Evolutionary conservation across 1,140 invertebrate genomes (phyloP), one percentile per base, ranked within the genome.

Genomic region (Lepidurus packardi): DNA sequence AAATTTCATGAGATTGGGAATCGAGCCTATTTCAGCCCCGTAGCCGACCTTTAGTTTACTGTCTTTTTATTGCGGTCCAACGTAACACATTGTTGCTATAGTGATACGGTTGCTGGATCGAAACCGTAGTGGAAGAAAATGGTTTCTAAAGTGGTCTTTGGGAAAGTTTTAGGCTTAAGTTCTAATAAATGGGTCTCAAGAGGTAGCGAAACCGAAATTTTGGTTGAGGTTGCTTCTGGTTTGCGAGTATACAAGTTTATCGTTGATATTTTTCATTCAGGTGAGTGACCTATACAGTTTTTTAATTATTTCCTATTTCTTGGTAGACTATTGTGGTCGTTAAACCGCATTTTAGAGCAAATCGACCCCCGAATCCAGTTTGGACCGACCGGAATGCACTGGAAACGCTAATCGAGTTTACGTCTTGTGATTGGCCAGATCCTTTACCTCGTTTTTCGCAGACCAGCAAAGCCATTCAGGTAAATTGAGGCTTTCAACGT

Each of bases 1-100:
- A 73, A 74, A 74, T 75, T 78, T 74, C 34, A 78, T 47, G 78
- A 75, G 73, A 78, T 65, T 65, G 8, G 53, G 53, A 65, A 65
- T 65, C 53, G 53, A n/a, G 53, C 53, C 53, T n/a, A 9, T 65
- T n/a, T 65, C 53, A n/a, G 21, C 53, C 16, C 6, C 34, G 45
- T 43, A 73, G 43, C 1, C 74, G 74, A 42, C 24, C 25, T 24
- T 75, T 75, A 16, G 24, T 75, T 13, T 2, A 13, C 4, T 75
- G 42, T 24, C 42, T 13, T 13, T 75, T 16, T 16, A 34, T 75
- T 24, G 11, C 24, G 24, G 5, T 34, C 24, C 47, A 13, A 13
- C 25, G 21, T 25, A 9, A 24, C 43, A 34, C 7, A 44, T 11
- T 42, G 24, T 47, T 21, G 41, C 13, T 77, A 65, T 65, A 21